Evolutionary conservation across 1,140 invertebrate species (phyloP), one percentile per base, ranked within the genome.

Genomic region (Streblospio benedicti): DNA sequence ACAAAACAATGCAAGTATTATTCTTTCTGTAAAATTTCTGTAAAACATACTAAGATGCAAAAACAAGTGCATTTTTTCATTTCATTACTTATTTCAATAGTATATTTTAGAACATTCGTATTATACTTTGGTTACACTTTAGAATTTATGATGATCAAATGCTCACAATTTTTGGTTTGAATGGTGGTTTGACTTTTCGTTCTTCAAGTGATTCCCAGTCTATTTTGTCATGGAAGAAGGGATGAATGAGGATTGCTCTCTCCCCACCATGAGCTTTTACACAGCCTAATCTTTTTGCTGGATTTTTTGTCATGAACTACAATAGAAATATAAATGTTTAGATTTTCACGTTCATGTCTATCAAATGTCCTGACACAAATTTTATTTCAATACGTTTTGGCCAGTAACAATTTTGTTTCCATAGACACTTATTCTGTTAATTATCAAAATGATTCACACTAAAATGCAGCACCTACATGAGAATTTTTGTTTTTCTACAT

Each of bases 261-360:
- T 91, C 91, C 58, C 85, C 83, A 25, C 86, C 85, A 75, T 91
- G 85, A 25, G 80, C 79, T 30, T 78, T 76, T 1, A 89, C 87
- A 80, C 93, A 97, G 52, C 96, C 96, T 53, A 99, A 82, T 67
- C 96, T 85, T 69, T 91, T 92, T 51, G 87, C 85, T 18, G 94
- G 91, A 83, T 94, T 96, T 80, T 99, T 98, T 32, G 93, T 98
- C 88, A 99, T 97, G 77, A 99, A 97, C 79, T 95, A 82, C 35
- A 74, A 68, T 45, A 52, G 49, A 14, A 47, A 18, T 59, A 27
- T 35, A 20, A 3, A 30, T 33, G 12, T n/a, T n/a, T n/a, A n/a
- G n/a, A n/a, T n/a, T 41, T 41, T 9, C 9, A 41, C 9, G 9
- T n/a, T 45, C 2, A 49, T 30, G 28, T 2, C 4, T 18, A 9